Evolutionary conservation across 2,888 invertebrate genomes (phyloP).

Genomic region (Ornithoptera alexandrae): DNA sequence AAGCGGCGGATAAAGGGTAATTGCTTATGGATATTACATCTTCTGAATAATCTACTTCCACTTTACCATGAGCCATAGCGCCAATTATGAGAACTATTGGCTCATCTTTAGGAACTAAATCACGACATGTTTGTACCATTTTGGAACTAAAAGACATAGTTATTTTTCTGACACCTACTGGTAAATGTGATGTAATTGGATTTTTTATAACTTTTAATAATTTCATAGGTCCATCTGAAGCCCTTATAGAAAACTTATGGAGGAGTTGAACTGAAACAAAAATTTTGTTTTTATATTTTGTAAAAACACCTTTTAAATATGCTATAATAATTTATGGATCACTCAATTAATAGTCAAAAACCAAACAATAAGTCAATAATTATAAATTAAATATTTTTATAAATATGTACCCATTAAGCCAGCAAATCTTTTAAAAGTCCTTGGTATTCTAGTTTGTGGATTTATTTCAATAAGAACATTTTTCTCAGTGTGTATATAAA

Average conservation of each 20-base stretch:
- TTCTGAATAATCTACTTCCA: constrained; percentile 93
- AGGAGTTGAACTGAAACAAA: constrained; percentile 92
- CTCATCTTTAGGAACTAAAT: constrained; percentile 88
- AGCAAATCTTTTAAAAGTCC: constrained; percentile 98
- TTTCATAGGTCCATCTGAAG: constrained; percentile 93
- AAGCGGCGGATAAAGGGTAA: constrained; percentile 97
- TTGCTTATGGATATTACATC: constrained; percentile 95
- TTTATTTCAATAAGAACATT: constrained; percentile 97
- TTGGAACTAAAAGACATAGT: constrained; percentile 94
- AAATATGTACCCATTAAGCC: constrained; percentile 91
- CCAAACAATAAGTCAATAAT: too few relatives aligned
- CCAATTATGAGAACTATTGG: constrained; percentile 96
- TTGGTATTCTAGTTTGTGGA: constrained; percentile 97
- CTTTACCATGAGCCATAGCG: constrained; percentile 98
- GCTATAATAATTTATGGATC: too few relatives aligned
- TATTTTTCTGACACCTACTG: constrained; percentile 94
- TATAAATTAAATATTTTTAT: too few relatives aligned
- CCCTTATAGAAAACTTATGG: constrained; percentile 95
- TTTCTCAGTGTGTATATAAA: constrained; percentile 93
- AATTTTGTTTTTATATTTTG: not conserved
- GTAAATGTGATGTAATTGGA: constrained; percentile 95
- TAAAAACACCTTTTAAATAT: too few relatives aligned
- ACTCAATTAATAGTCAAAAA: too few relatives aligned
- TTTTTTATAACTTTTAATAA: constrained; percentile 98
- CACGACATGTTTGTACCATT: constrained; percentile 83